These are phyloP conservation scores for Heterodera schachtii DNA, from an alignment of 1,140 invertebrate genomes.

Conservation along the genomic window DNA sequence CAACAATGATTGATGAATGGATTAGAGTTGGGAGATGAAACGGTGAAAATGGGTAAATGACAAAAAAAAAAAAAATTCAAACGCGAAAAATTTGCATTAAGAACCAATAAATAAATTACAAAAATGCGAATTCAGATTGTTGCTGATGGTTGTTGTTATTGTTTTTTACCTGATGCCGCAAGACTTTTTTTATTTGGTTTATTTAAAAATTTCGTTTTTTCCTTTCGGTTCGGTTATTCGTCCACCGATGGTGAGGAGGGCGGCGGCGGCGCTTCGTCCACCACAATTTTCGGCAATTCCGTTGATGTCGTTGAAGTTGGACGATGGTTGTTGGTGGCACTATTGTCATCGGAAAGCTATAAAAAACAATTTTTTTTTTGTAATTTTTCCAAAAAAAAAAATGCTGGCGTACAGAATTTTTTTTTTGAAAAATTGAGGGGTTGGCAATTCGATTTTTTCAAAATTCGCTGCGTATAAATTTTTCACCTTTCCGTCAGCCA, in stretches of 20 bases:
- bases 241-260: background rate
- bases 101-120: background rate
- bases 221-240: background rate
- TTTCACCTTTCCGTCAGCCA: conserved; percentile 16
- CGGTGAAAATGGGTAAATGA: too few species aligned
- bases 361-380: background rate
- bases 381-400: background rate
- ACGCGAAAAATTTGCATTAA: too few species aligned
- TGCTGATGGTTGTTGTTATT: background rate
- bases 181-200: background rate
- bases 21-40: too few species aligned
- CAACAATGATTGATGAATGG: too few species aligned
- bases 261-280: background rate
- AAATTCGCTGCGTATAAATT: too few species aligned
- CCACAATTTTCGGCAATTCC: background rate
- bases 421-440: background rate
- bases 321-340: background rate
- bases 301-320: background rate
- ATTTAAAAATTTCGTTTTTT: background rate
- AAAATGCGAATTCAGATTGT: background rate
- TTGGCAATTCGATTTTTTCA: too few species aligned
- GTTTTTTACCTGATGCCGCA: background rate
- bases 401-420: too few species aligned
- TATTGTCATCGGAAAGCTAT: background rate
- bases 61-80: too few species aligned